These are phyloP conservation scores for Psephotus haematonotus DNA, from an alignment of 2,113 vertebrate species.

Conservation along the genomic window DNA sequence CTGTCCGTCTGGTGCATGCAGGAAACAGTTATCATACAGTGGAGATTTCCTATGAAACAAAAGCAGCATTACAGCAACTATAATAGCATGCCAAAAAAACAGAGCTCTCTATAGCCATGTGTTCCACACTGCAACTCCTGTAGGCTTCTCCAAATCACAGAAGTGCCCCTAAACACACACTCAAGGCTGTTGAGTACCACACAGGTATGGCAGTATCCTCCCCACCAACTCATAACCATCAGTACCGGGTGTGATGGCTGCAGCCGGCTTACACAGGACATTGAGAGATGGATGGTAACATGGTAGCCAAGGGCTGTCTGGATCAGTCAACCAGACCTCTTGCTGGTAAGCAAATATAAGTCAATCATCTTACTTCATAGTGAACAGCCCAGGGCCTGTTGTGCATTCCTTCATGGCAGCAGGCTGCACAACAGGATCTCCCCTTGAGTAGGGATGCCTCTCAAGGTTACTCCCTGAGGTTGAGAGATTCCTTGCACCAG, in stretches of 20 bases:
- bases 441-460: neutral
- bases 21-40: conserved; percentile 97
- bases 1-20: conserved; percentile 94
- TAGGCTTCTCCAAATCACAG: neutral
- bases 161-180: neutral
- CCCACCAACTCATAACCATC: neutral
- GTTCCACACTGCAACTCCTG: neutral
- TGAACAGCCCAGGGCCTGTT: neutral
- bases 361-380: neutral
- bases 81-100: neutral
- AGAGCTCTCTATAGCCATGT: neutral
- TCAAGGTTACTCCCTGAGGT: neutral
- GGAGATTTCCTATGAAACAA: conserved; percentile 87
- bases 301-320: neutral
- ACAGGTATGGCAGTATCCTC: neutral
- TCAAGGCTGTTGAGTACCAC: neutral
- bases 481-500: neutral
- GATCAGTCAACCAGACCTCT: neutral
- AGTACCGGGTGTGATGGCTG: neutral
- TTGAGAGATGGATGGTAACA: neutral
- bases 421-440: neutral
- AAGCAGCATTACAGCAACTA: neutral
- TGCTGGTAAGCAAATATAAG: neutral
- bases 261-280: neutral
- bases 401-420: neutral